phyloP scores from a whole-genome alignment of 2,797 vertebrate species.

The Rallus crepitans region DNA sequence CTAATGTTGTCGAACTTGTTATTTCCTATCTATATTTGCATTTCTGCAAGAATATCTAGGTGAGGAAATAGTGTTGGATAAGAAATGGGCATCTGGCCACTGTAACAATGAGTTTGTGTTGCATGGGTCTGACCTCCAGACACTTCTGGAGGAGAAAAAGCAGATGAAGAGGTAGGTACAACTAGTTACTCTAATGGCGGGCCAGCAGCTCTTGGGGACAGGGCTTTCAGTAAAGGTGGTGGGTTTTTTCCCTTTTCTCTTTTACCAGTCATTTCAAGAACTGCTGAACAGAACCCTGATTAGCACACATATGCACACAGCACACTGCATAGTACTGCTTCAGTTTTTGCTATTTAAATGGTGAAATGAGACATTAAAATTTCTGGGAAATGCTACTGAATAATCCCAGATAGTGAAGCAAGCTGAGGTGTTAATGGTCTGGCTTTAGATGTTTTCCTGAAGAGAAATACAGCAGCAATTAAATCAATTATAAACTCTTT shows the following conservation, averaged over 20 bases:
- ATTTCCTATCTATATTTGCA: background rate
- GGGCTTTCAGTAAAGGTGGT: background rate
- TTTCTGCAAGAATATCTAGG: background rate
- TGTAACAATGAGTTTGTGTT: background rate
- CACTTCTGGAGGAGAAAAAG: background rate
- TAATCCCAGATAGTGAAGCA: background rate
- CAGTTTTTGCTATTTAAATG: background rate
- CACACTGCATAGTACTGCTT: background rate
- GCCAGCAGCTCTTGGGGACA: background rate
- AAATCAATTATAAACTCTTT: constrained; percentile 14
- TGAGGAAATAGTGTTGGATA: background rate
- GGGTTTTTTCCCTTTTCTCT: too few relatives aligned
- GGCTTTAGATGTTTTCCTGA: constrained; percentile 1
- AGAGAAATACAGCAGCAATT: constrained; percentile 17
- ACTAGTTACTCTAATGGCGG: rapidly evolving
- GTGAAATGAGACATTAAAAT: background rate
- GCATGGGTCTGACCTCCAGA: background rate
- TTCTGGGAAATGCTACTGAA: background rate
- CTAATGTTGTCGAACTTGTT: background rate
- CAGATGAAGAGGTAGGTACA: background rate
- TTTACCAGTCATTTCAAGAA: background rate
- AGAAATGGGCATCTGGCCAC: background rate
- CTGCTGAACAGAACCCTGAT: background rate
- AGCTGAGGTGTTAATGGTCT: background rate
- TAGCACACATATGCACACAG: background rate